Evolutionary conservation across 2,797 vertebrate genomes (phyloP), one percentile per base, ranked within the genome.

Genomic region (Notolabrus celidotus): DNA sequence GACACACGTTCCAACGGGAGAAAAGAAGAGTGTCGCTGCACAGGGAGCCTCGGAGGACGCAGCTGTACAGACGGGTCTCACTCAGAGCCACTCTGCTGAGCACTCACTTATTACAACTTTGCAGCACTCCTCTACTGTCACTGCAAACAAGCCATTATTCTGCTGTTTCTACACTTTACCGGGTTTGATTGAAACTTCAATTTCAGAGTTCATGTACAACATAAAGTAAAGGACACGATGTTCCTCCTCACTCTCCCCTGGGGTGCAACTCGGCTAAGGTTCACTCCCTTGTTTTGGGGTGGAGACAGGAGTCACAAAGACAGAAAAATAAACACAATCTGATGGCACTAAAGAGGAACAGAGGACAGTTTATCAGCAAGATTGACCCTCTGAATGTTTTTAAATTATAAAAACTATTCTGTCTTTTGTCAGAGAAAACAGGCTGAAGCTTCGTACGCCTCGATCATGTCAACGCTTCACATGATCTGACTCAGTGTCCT

Each of bases 1-100:
- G 68, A 79, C 66, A 75, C 42, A 15, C 16, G 51, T 80, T 61
- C 79, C 64, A 49, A n/a, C 41, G 38, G 50, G 63, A 53, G 22
- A 53, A 39, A 34, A 19, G 7, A 20, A 19, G 22, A 63, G 64
- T 36, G 38, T 27, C 27, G 25, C 74, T 61, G 43, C 43, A 46
- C 56, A 58, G 14, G 20, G 49, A 41, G 45, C 39, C 59, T 4
- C n/a, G 50, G 45, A 43, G 8, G 2, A 34, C 9, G 25, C 22
- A 39, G 31, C 42, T 3, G n/a, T 11, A 38, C 41, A 56, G 45
- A 38, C 14, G 23, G 6, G 20, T 29, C 5, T 54, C 20, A 47
- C 52, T 61, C 19, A 7, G 34, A 74, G 20, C 22, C n/a, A 5
- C 27, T 45, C 36, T 39, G 33, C 19, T 33, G n/a, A 36, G 15